Conservation (phyloP, 2,797 vertebrate species). For the Oceanodroma leucorhoa region DNA sequence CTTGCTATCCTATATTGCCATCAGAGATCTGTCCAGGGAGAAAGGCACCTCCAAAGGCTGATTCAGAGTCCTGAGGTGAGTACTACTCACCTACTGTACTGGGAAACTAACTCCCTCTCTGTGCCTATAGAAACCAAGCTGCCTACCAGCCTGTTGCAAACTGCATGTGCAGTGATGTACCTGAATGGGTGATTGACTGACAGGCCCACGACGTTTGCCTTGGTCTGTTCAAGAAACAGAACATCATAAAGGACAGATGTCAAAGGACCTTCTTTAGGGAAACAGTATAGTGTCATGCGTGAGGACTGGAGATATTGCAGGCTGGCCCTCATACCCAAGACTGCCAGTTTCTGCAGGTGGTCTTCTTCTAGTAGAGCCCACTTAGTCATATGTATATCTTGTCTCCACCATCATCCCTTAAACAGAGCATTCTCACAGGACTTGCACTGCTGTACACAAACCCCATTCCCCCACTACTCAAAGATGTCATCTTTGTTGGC, state of each 20-base stretch:
- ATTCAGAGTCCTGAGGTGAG: neutral
- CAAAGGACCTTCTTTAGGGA: neutral
- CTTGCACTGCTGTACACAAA: neutral
- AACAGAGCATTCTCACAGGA: neutral
- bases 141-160: fast-evolving
- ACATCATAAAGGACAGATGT: neutral
- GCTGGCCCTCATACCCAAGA: neutral
- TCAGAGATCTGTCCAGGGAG: neutral
- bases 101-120: neutral
- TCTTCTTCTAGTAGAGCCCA: neutral
- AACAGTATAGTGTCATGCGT: fast-evolving
- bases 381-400: neutral
- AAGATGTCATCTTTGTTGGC: neutral
- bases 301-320: neutral
- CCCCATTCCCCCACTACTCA: neutral
- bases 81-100: neutral
- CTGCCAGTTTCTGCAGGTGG: neutral
- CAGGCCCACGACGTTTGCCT: neutral
- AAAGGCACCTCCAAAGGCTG: neutral
- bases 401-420: neutral
- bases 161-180: neutral
- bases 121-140: neutral
- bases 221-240: neutral
- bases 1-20: neutral
- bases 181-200: neutral